Base-by-base conservation (phyloP, 2,888 invertebrate genomes). In the Cataglyphis rosenhaueri region DNA sequence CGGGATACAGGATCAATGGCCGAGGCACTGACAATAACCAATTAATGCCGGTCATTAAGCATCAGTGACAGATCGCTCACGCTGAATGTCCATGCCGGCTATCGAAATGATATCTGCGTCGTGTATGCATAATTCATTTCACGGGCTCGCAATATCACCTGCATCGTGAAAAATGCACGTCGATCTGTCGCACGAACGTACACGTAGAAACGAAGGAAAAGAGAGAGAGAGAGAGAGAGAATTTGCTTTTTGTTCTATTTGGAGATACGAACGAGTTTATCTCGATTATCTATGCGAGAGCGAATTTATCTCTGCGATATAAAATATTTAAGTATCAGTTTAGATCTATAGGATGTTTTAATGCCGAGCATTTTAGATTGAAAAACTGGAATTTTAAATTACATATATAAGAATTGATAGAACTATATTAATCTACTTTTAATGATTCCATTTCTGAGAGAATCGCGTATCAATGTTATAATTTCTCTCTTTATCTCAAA, bases 21-120 rank as follows among this genome's bases (percentile, higher is more conserved):
- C 59, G 68, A 71, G 62, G 48, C 64, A 81, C 62, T 59, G 88
- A 86, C 89, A 87, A 89, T 87, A 89, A 87, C 86, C 82, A 85
- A 88, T 88, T 88, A 88, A 88, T 89, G 87, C 83, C 81, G 75
- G 81, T 86, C 82, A 87, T 89, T 89, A 86, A 87, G 84, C 86
- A 87, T 87, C 86, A 89, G 89, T 89, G 89, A 88, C 83, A 84
- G 62, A 87, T 85, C 84, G 81, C 78, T 83, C 82, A 68, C 81
- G 87, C 83, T 83, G 81, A 88, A 74, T 82, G 87, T 85, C 82
- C 81, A 65, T 82, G 89, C 57, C 79, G 82, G 85, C 85, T 87
- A 84, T 89, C 83, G 64, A 64, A 59, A 55, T 76, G 76, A 88
- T 88, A 86, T 88, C 87, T 89, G 87, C 79, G 48, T 70, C 29